Evolutionary conservation across 2,888 invertebrate species (phyloP).

Genomic region (Aromia moschata): DNA sequence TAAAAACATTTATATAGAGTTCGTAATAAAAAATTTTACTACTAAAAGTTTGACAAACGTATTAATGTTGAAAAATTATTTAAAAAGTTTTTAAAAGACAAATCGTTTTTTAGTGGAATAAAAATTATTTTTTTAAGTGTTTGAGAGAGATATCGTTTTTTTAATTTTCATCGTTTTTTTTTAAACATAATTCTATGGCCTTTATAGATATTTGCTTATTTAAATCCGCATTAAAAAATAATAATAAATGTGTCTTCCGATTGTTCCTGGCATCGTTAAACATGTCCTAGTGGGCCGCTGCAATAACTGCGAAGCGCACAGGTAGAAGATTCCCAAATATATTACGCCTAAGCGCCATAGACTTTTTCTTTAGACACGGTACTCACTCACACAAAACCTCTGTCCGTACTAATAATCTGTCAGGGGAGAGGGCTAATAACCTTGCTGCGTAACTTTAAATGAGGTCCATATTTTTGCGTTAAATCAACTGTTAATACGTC

Average conservation of each 20-base stretch:
- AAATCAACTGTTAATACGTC: conserved; percentile 19
- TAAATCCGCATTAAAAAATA: too few species aligned
- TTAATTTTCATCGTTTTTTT: too few species aligned
- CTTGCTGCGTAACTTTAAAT: conserved; percentile 17
- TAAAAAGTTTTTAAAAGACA: too few species aligned
- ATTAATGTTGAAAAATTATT: too few species aligned
- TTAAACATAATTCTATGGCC: too few species aligned
- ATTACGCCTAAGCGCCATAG: conserved; percentile 45
- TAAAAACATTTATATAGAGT: too few species aligned
- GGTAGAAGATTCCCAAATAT: conserved; percentile 28
- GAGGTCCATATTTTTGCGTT: conserved; percentile 17
- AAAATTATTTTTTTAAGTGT: too few species aligned
- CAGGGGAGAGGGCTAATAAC: conserved; percentile 34
- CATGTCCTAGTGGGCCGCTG: conserved; percentile 1
- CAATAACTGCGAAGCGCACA: conserved; percentile 22
- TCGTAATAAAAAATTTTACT: too few species aligned
- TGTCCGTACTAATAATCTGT: conserved; percentile 46
- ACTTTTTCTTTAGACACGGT: conserved; percentile 51
- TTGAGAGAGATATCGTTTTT: too few species aligned
- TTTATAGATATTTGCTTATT: too few species aligned
- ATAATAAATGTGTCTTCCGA: conserved; percentile 20
- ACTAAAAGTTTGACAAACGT: too few species aligned
- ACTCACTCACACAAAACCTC: conserved; percentile 50
- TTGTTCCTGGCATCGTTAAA: conserved; percentile 32
- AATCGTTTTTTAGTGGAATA: too few species aligned